phyloP scores from a whole-genome alignment of 2,113 vertebrate species.

The Ammospiza caudacuta region DNA sequence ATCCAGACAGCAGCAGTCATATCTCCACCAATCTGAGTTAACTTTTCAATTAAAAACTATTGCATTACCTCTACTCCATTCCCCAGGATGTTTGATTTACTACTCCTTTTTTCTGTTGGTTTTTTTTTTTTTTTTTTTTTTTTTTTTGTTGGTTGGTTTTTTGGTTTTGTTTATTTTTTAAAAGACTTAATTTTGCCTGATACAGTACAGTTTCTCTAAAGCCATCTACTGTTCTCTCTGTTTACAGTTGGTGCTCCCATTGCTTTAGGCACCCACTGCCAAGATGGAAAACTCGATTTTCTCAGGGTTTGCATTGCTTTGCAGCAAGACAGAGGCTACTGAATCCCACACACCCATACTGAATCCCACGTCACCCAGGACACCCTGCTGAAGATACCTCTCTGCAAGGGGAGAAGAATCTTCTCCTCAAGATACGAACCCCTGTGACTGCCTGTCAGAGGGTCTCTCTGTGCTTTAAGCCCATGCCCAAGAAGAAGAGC shows the following conservation, averaged over 20 bases:
- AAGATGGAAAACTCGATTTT: background rate
- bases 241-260: background rate
- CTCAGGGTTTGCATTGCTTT: background rate
- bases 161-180: background rate
- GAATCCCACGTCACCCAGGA: background rate
- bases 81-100: background rate
- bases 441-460: fast-evolving
- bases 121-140: background rate
- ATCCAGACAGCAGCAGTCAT: background rate
- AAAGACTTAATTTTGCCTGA: background rate
- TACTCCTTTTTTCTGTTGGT: background rate
- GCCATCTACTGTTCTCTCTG: background rate
- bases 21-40: background rate
- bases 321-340: background rate
- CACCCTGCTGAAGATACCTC: background rate
- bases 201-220: background rate
- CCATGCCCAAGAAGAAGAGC: background rate
- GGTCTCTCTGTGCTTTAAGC: background rate
- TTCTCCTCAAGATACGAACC: background rate
- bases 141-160: background rate
- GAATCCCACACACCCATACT: background rate
- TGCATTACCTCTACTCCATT: background rate
- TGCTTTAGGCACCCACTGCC: background rate
- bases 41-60: slow-evolving; percentile 11
- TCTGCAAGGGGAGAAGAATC: background rate